A percentile compares a stretch with the other conserved stretches of the same genome.
Evolutionary conservation across 1,140 invertebrate genomes (phyloP).

Genomic region (Drosophila sulfurigaster): DNA sequence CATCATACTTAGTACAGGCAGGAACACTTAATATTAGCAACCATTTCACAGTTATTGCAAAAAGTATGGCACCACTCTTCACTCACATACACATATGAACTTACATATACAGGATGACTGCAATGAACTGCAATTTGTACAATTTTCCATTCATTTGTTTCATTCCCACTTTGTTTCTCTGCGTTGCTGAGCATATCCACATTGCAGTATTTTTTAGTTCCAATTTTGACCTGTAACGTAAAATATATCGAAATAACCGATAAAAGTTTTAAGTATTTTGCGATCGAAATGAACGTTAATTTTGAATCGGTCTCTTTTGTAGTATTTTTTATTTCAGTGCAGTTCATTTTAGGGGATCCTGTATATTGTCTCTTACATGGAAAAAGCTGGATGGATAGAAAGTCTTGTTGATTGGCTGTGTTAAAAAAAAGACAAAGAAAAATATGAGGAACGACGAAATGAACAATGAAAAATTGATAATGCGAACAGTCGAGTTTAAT

Average conservation of each 20-base stretch:
- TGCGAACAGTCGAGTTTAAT: conserved; percentile 13
- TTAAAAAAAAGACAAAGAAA: conserved; percentile 54
- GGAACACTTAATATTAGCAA: conserved; percentile 14
- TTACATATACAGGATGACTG: not conserved
- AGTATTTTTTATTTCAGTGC: not conserved
- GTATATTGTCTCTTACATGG: not conserved
- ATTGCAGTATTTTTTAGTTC: not conserved
- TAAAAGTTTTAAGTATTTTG: not conserved
- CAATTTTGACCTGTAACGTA: not conserved
- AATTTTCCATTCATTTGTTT: not conserved
- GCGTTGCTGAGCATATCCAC: not conserved
- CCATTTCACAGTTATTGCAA: conserved; percentile 23
- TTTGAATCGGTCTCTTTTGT: not conserved
- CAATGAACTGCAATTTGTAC: not conserved
- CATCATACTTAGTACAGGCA: conserved; percentile 10
- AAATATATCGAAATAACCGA: not conserved
- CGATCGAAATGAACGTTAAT: not conserved
- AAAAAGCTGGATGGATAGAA: conserved; percentile 9
- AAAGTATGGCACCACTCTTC: conserved; percentile 8
- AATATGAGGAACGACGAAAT: conserved; percentile 32
- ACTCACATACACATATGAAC: conserved; percentile 36
- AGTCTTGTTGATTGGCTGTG: conserved; percentile 77
- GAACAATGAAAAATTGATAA: conserved; percentile 17
- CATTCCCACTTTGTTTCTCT: not conserved
- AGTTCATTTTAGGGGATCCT: not conserved